Conservation (phyloP, 2,797 vertebrate species). For the Gymnothorax reevesii region DNA sequence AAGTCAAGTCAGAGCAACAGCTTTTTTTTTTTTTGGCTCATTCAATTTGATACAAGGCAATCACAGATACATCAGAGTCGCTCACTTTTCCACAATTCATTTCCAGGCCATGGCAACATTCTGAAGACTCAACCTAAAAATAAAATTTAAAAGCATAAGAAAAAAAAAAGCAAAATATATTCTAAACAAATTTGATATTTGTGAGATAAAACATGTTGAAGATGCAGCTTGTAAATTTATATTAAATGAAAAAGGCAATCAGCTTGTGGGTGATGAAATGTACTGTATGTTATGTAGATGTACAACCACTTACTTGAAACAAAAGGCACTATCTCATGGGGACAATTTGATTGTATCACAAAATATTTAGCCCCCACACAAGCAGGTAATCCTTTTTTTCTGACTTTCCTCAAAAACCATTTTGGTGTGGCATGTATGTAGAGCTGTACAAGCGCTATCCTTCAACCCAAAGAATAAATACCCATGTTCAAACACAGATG, state of each 20-base stretch:
- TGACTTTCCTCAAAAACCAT: background rate
- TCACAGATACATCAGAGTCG: conserved; percentile 1
- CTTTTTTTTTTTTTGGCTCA: background rate
- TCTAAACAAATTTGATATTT: background rate
- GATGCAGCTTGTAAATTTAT: background rate
- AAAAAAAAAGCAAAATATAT: background rate
- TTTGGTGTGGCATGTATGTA: background rate
- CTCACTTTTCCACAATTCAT: conserved; percentile 11
- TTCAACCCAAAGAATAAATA: background rate
- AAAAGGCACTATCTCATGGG: too few relatives aligned
- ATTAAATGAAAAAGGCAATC: background rate
- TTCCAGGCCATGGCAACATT: background rate
- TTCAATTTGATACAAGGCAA: background rate
- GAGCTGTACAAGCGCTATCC: background rate
- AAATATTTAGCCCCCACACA: background rate
- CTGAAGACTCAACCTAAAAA: conserved; percentile 1
- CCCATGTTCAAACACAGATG: background rate
- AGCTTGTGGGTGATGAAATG: background rate
- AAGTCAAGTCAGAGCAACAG: background rate
- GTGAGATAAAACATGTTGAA: background rate
- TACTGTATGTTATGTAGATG: background rate
- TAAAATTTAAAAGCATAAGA: background rate
- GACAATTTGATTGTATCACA: background rate
- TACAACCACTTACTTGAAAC: background rate
- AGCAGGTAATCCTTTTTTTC: background rate